Base-by-base conservation (phyloP, 1,140 invertebrate species). In the Drosophila pachea region DNA sequence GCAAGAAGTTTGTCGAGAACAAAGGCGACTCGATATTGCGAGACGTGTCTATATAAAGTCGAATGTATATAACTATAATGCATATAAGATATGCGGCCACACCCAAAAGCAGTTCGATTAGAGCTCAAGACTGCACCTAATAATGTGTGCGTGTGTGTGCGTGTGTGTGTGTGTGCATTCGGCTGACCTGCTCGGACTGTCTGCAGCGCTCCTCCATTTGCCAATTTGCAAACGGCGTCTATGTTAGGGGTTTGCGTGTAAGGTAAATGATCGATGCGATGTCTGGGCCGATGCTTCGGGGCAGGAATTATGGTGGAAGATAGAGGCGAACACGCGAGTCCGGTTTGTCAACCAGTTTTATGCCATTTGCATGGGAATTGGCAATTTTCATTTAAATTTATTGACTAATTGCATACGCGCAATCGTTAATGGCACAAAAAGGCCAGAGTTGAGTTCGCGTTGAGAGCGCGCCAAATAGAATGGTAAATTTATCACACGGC, bases 321-420 rank as follows among this genome's bases (percentile, higher is more conserved):
- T 86, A 86, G 58, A 16, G 38, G 29, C 22, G 22, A 29, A 62
- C 73, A 69, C 79, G 71, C 81, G 33, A 71, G n/a, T 33, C 36
- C 48, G 9, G 56, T 48, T 78, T 74, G 74, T 68, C 67, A 63
- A 62, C 60, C 32, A 61, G 40, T 29, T 56, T 22, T 55, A 33
- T 52, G 63, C 16, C 33, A 53, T 63, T 83, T 59, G 79, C 79
- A 84, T 84, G 79, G 63, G 60, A 74, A 74, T 76, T 71, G 73
- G 65, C 71, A 76, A 74, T 84, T 86, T 84, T 81, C 81, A 86
- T 84, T 71, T 5, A 68, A 81, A 86, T 84, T 84, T 84, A 84
- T 86, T 86, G 73, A 74, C 69, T 81, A 86, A 86, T 84, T 84
- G 79, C 76, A 84, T 79, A 81, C 76, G 68, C 70, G 68, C 58